Evolutionary conservation across 2,113 vertebrate species (phyloP).

Genomic region (Atrichornis clamosus): DNA sequence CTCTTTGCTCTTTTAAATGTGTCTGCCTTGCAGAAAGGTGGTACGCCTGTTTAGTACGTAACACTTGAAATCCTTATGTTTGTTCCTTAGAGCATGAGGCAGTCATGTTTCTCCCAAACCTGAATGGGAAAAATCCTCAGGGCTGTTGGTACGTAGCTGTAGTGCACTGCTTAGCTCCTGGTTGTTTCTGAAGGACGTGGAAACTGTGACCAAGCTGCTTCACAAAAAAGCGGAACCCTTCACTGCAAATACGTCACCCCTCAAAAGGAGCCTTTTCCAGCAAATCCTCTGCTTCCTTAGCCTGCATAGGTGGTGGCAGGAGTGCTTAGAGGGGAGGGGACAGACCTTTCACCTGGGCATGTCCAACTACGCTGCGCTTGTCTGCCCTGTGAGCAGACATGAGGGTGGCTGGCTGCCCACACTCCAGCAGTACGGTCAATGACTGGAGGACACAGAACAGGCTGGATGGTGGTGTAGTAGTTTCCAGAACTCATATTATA

Average conservation of each 20-base stretch:
- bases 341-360: not conserved
- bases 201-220: not conserved
- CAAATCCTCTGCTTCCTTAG: not conserved
- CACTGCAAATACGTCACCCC: not conserved
- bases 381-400: not conserved
- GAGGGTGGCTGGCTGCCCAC: not conserved
- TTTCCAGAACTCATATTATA: not conserved
- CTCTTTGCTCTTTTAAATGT: not conserved
- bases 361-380: not conserved
- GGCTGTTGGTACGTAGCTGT: not conserved
- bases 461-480: rapidly evolving
- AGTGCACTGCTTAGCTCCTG: rapidly evolving
- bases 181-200: not conserved
- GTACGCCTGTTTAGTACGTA: not conserved
- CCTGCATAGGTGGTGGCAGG: not conserved
- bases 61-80: not conserved
- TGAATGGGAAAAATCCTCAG: not conserved
- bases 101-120: not conserved
- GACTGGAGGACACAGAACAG: not conserved
- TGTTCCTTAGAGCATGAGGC: not conserved
- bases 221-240: not conserved
- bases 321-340: not conserved
- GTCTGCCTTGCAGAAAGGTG: not conserved
- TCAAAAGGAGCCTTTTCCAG: not conserved
- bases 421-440: rapidly evolving